Base-by-base conservation (phyloP, 1,140 invertebrate species). In the Palaemon carinicauda region DNA sequence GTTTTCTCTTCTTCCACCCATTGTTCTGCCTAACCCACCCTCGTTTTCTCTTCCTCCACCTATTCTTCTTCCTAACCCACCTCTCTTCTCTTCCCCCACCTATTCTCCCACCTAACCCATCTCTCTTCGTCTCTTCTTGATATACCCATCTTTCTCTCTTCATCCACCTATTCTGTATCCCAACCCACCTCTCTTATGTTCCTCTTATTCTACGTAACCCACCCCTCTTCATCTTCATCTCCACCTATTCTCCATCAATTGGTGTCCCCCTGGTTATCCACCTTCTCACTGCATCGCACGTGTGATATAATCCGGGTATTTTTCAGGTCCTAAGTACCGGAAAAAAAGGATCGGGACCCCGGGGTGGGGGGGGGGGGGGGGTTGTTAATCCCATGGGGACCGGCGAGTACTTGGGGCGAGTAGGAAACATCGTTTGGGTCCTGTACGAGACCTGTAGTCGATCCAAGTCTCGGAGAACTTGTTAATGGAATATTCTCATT, bases 291-390 rank as follows among this genome's bases (percentile, higher is more conserved):
- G 3, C 17, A 50, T 50, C n/a, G 73, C 77, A 75, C 79, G 79
- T 80, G 79, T 65, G 54, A 65, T 33, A 56, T 80, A 60, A 60
- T 80, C 79, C 53, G 15, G 14, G n/a, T 24, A 65, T 80, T 65
- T 65, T 65, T n/a, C 77, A 27, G 77, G 41, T 79, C 27, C 33
- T 79, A 79, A 79, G 77, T 79, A 79, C 77, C 12, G 54, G 21
- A 79, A 15, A 29, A 15, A 14, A 9, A 33, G 12, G 27, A 33
- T 27, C 10, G 21, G 69, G 69, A 27, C n/a, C n/a, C n/a, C n/a
- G 31, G 29, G 17, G 69, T 4, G 2, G 29, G 27, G 0, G 29
- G 14, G 29, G 29, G 69, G n/a, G 17, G 69, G 29, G 65, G 65
- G 74, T 50, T 0, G 1, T 41, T 41, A 41, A 41, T 41, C 41